Base-by-base conservation (phyloP, 2,797 vertebrate species). In the Xiphorhynchus erythropygius region DNA sequence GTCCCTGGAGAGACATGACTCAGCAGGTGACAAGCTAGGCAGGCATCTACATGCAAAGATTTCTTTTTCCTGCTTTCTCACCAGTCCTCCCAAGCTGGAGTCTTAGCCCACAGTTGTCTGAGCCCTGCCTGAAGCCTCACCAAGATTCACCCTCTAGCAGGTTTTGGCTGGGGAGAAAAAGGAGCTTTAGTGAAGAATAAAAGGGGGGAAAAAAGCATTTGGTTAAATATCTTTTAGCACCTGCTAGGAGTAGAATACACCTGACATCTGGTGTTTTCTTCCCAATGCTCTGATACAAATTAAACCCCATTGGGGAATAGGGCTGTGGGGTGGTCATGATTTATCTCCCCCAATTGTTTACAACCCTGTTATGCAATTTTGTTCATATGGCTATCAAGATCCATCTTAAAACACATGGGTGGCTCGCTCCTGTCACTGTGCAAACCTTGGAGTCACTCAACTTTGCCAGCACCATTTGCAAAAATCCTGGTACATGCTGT, bases 191-290 rank as follows among this genome's bases (percentile, higher is more conserved):
- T 70, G 39, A 10, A 63, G 37, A 79, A 52, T 79, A 65, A 73
- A 84, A 91, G 12, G 1, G 0, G 0, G 19, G 2, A 4, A 3
- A 10, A 28, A 81, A 28, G 1, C 5, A 13, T 50, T 73, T 64
- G n/a, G 52, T 85, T 55, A 68, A 85, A 46, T 77, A 71, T 46
- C 37, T 62, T 81, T 47, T 60, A 39, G 24, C 50, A 75, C 30
- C 37, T 92, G 60, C 41, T 50, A 46, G 32, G 22, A 62, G 28
- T 35, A 65, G 60, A 39, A 56, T 42, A 30, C 33, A 74, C 9
- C 68, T 79, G 47, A 35, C 25, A 63, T 59, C 62, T 59, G 41
- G 12, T 35, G 15, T 28, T 85, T 46, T 35, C 33, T 84, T 92
- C 37, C 39, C 3, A 0, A 33, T 60, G 39, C 30, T 64, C 44